Evolutionary conservation across 2,113 vertebrate species (phyloP), one percentile per base, ranked within the genome.

Genomic region (Strigops habroptila): DNA sequence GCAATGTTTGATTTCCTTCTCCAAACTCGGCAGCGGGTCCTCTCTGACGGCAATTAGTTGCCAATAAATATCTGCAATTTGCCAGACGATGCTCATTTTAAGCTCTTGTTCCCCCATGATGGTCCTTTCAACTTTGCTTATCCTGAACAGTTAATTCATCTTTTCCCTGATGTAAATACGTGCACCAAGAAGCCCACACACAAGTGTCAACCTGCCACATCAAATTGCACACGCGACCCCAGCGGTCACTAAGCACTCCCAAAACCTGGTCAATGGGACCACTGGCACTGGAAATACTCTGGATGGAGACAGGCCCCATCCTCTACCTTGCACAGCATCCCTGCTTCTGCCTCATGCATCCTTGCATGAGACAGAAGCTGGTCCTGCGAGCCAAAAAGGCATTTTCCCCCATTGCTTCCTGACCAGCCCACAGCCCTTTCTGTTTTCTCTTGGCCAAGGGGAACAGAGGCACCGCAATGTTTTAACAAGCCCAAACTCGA

Each of bases 261-360:
- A 16, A 74, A 80, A 48, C 27, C 18, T 51, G 28, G 9, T 46
- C 75, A 88, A 67, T 10, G 28, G 25, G 41, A 84, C 22, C 6
- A 4, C 44, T 30, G 30, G 30, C 30, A 9, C 7, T 53, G 44
- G 43, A 71, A 69, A 71, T 60, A 35, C 46, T 74, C 51, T 1
- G 1, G 8, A 81, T 11, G 9, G 44, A 10, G 30, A 35, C 22
- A 43, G 0, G 9, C 0, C 48, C 60, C 55, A 77, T 23, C 14
- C 55, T 89, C 55, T 28, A 62, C 9, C 16, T 18, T 7, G 1
- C 0, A 0, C 37, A 81, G 49, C 25, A 74, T 22, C 18, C 62
- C 21, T 59, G 41, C 28, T 77, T 49, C 59, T 44, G 55, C 33
- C 31, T 78, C 2, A 0, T 31, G 43, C 67, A 37, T 49, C 59